Conservation (phyloP, 2,797 vertebrate genomes). For the Phyllotis vaccarum region DNA sequence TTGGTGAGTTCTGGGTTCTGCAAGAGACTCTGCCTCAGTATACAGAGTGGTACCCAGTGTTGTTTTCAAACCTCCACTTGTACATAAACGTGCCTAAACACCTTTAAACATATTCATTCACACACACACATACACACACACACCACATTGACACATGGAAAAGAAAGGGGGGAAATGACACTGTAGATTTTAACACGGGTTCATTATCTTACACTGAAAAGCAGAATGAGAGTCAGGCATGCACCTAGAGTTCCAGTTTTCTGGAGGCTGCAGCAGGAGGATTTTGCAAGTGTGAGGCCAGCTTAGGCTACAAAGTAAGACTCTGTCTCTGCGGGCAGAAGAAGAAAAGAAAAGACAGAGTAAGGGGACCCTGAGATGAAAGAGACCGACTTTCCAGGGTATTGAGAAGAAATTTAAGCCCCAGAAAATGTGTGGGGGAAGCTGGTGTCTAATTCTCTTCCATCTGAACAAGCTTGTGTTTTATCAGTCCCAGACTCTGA, state of each 20-base stretch:
- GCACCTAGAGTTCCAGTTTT: not conserved
- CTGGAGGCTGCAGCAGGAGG: not conserved
- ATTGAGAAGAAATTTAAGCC: not conserved
- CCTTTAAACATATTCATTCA: not conserved
- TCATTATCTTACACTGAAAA: not conserved
- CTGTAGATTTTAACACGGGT: not conserved
- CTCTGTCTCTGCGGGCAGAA: not conserved
- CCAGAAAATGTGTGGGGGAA: not conserved
- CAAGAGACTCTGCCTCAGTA: not conserved
- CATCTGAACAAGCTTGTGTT: constrained; percentile 6
- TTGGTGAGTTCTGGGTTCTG: not conserved
- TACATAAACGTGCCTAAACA: no score
- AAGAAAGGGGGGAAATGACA: not conserved
- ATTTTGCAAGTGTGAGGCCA: not conserved
- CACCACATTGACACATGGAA: not conserved
- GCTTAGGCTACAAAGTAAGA: not conserved
- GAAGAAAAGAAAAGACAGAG: not conserved
- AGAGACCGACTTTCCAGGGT: not conserved
- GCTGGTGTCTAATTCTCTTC: constrained; percentile 33
- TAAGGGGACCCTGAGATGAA: not conserved
- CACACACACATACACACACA: no score
- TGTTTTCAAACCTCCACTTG: not conserved
- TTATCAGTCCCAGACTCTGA: constrained; percentile 21
- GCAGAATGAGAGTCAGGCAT: not conserved
- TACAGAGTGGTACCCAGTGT: not conserved